Percentiles rank a stretch among this genome's conserved stretches.
phyloP scores from a whole-genome alignment of 1,140 invertebrate genomes.

The Ceratitis capitata region DNA sequence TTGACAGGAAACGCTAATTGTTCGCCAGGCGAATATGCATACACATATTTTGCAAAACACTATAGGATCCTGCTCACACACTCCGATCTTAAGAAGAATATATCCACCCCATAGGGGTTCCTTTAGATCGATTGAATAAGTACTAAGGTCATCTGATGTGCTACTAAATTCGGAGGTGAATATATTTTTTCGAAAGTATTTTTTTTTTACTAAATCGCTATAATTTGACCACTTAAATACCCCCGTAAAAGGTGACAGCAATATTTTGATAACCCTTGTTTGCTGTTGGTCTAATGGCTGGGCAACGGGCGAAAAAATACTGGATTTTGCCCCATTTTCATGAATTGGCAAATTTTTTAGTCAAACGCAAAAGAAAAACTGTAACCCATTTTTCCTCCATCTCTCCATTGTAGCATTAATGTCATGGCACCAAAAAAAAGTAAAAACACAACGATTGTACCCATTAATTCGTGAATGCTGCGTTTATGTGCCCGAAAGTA shows the following conservation, averaged over 20 bases:
- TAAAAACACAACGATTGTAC: not conserved
- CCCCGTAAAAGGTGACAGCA: no score
- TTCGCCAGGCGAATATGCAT: no score
- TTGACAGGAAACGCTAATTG: no score
- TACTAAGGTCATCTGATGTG: no score
- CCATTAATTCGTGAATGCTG: not conserved
- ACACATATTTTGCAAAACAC: no score
- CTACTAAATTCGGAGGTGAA: not conserved
- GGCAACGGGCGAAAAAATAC: not conserved
- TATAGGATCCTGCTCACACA: no score
- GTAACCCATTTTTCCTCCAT: not conserved
- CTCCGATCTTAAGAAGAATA: no score
- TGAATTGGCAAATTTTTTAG: slow-evolving; percentile 1
- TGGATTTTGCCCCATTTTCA: not conserved
- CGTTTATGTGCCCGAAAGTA: not conserved
- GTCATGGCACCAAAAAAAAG: not conserved
- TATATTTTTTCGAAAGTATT: not conserved
- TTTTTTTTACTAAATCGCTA: not conserved
- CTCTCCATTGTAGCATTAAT: not conserved
- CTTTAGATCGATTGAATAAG: no score
- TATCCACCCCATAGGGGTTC: no score
- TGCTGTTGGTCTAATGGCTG: not conserved
- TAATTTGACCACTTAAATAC: not conserved
- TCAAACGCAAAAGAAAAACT: not conserved
- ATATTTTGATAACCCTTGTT: not conserved